A percentile compares a stretch with the other conserved stretches of the same genome.
Conservation (phyloP, 2,113 vertebrate genomes). For the Amazona vittata region DNA sequence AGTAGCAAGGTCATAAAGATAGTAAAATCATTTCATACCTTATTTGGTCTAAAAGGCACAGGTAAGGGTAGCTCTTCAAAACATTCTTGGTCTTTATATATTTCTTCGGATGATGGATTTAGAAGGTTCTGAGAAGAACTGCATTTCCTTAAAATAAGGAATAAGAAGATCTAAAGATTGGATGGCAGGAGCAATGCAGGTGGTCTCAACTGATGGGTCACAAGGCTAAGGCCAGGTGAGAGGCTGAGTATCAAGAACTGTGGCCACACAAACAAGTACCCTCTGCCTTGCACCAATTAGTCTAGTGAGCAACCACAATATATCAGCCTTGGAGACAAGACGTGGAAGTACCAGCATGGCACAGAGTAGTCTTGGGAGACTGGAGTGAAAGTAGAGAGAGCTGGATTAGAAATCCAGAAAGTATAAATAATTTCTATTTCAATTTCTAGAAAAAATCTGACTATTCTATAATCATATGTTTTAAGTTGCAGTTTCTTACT, state of each 20-base stretch:
- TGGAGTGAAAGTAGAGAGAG: neutral
- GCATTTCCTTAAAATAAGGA: neutral
- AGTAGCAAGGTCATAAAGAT: neutral
- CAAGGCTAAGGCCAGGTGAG: neutral
- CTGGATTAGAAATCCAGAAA: neutral
- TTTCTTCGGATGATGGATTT: neutral
- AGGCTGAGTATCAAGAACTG: neutral
- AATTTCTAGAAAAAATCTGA: neutral
- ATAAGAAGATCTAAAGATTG: neutral
- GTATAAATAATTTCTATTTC: neutral
- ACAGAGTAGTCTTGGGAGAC: accelerated
- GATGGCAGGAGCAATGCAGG: neutral
- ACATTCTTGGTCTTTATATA: neutral
- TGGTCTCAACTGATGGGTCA: neutral
- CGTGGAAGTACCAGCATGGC: neutral
- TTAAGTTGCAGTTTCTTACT: neutral
- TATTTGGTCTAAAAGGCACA: neutral
- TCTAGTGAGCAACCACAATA: neutral
- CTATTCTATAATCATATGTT: neutral
- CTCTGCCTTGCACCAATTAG: neutral
- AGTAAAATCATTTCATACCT: neutral
- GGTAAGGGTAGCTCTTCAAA: neutral
- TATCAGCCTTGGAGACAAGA: neutral
- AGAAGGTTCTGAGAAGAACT: neutral
- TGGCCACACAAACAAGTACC: accelerated